A percentile compares a stretch with the other conserved stretches of the same genome.
Conservation (phyloP, 2,888 invertebrate genomes). For the Scaeva pyrastri region DNA sequence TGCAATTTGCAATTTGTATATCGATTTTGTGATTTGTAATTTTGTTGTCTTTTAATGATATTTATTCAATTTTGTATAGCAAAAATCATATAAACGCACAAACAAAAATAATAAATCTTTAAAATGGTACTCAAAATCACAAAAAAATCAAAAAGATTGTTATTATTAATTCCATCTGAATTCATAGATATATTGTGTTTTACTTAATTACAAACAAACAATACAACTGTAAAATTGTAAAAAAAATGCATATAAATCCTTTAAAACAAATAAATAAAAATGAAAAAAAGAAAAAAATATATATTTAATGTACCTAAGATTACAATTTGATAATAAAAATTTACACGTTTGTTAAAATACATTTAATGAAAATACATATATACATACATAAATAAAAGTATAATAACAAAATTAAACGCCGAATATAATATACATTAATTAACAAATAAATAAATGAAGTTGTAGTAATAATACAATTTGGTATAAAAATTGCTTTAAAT, state of each 20-base stretch:
- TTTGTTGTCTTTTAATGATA: neutral
- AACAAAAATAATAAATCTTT: conserved; percentile 27
- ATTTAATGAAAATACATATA: conserved; percentile 43
- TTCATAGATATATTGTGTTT: conserved; percentile 41
- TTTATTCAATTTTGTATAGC: neutral
- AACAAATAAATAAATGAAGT: conserved; percentile 37
- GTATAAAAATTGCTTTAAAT: conserved; percentile 74
- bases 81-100: conserved; percentile 14
- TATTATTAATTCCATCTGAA: conserved; percentile 34
- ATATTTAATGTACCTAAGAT: conserved; percentile 71
- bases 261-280: too few relatives aligned
- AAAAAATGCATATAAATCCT: conserved; percentile 50
- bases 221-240: conserved; percentile 56
- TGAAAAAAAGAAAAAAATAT: conserved; percentile 25
- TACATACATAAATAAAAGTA: conserved; percentile 21
- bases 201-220: conserved; percentile 29
- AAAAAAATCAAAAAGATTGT: conserved; percentile 5
- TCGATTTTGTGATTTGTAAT: neutral
- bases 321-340: conserved; percentile 74
- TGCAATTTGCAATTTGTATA: too few relatives aligned
- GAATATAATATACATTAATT: conserved; percentile 49
- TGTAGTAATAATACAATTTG: conserved; percentile 58
- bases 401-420: conserved; percentile 45
- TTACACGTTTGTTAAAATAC: conserved; percentile 72
- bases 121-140: conserved; percentile 40